Conservation (phyloP, 1,140 invertebrate genomes). For the Andricus grossulariae region DNA sequence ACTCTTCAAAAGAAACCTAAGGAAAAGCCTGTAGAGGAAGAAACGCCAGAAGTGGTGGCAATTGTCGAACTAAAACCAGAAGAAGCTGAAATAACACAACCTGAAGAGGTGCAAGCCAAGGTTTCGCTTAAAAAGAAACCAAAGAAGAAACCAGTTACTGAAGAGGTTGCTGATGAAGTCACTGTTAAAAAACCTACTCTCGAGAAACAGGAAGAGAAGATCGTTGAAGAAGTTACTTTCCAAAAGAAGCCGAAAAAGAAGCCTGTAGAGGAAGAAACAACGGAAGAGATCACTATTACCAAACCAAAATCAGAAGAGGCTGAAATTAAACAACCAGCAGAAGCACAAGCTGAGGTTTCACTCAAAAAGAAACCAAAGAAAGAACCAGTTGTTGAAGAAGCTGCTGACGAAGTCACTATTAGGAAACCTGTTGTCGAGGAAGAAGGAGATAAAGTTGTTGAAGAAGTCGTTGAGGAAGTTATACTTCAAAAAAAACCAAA, state of each 20-base stretch:
- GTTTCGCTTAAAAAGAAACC: constrained; percentile 69
- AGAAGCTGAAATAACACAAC: constrained; percentile 53
- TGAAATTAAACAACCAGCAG: constrained; percentile 65
- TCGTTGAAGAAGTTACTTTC: constrained; percentile 53
- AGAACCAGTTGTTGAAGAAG: constrained; percentile 55
- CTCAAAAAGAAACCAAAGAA: constrained; percentile 51
- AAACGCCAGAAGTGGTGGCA: constrained; percentile 63
- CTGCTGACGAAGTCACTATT: constrained; percentile 56
- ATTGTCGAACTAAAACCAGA: constrained; percentile 48
- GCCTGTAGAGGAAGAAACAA: constrained; percentile 50
- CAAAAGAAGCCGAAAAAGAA: constrained; percentile 69
- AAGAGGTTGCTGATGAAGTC: constrained; percentile 62
- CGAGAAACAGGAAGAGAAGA: constrained; percentile 47
- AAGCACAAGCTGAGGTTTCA: constrained; percentile 62
- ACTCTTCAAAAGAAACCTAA: constrained; percentile 11
- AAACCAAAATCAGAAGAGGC: constrained; percentile 61
- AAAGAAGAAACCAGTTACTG: constrained; percentile 68
- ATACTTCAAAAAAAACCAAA: constrained; percentile 61
- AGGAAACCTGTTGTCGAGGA: constrained; percentile 69
- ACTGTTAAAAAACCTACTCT: constrained; percentile 61
- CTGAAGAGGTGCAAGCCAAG: constrained; percentile 63
- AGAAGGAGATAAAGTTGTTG: constrained; percentile 45
- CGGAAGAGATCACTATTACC: constrained; percentile 52
- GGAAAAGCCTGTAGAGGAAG: constrained; percentile 47
- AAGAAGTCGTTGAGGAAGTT: constrained; percentile 55